A percentile compares a stretch with the other conserved stretches of the same genome.
Evolutionary conservation across 37 sponge, comb jelly and placozoan genomes (phyloP).

Genomic region (Halichondria panicea): DNA sequence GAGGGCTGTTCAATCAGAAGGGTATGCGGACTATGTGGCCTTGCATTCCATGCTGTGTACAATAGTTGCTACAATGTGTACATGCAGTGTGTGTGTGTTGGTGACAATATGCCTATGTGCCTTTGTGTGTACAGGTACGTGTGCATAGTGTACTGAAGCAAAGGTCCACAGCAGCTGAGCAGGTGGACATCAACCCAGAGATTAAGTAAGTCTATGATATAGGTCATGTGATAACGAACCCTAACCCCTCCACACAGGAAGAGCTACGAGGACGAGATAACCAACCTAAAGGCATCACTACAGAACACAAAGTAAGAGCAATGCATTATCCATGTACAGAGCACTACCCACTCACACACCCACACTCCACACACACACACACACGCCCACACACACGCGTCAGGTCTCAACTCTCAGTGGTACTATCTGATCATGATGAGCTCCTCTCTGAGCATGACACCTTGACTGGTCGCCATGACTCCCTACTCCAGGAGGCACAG

Average conservation of each 20-base stretch:
- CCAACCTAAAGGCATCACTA: slow-evolving; percentile 4
- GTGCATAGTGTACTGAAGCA: slow-evolving; percentile 95
- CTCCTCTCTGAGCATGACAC: slow-evolving; percentile 52
- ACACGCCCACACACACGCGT: background rate
- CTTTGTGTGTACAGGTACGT: slow-evolving; percentile 64
- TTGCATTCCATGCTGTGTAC: too few species aligned
- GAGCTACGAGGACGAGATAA: slow-evolving; percentile 48
- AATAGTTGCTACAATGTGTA: too few species aligned
- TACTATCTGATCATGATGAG: slow-evolving; percentile 64
- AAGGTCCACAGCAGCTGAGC: slow-evolving; percentile 44
- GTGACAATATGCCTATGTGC: background rate
- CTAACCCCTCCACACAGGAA: slow-evolving; percentile 26
- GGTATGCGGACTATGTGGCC: too few species aligned
- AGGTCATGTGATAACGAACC: background rate
- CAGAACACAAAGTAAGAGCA: slow-evolving; percentile 12
- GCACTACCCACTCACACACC: background rate
- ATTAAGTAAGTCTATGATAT: slow-evolving; percentile 25
- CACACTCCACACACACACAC: background rate
- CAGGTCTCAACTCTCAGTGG: slow-evolving; percentile 44
- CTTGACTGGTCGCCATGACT: slow-evolving; percentile 49
- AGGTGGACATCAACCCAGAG: slow-evolving; percentile 41
- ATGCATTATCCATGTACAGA: background rate
- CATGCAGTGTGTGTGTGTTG: too few species aligned
- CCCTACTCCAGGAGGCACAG: slow-evolving; percentile 38
- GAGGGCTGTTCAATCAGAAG: too few species aligned